A percentile compares a stretch with the other conserved stretches of the same genome.
phyloP scores from a whole-genome alignment of 2,113 vertebrate genomes.

The Corythaeola cristata region DNA sequence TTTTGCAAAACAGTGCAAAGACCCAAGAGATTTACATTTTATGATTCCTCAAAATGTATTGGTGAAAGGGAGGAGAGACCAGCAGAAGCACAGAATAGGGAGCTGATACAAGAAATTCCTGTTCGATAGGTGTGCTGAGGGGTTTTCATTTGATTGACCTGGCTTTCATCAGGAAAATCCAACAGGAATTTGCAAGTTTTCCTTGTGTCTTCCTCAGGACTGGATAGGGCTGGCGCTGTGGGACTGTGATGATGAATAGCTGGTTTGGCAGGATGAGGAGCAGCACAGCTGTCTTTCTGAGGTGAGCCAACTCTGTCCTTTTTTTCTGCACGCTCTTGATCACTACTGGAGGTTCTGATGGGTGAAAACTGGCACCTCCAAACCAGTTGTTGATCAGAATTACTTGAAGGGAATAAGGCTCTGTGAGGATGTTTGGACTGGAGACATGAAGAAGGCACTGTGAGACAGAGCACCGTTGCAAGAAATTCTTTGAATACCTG shows the following conservation, averaged over 20 bases:
- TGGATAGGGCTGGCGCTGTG: accelerated
- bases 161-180: not conserved
- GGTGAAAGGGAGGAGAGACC: not conserved
- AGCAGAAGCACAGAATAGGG: not conserved
- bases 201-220: not conserved
- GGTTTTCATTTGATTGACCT: not conserved
- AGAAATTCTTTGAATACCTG: not conserved
- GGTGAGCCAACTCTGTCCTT: not conserved
- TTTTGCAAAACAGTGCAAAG: not conserved
- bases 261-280: not conserved
- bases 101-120: not conserved
- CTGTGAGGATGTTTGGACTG: not conserved
- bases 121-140: not conserved
- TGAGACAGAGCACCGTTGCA: not conserved
- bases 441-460: not conserved
- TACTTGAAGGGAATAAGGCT: not conserved
- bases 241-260: not conserved
- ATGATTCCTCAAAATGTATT: not conserved
- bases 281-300: not conserved
- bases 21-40: not conserved
- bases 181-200: not conserved
- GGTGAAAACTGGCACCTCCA: not conserved
- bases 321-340: not conserved
- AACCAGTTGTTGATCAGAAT: not conserved
- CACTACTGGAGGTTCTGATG: not conserved